Base-by-base conservation (phyloP, 2,797 vertebrate genomes). In the Sparus aurata region DNA sequence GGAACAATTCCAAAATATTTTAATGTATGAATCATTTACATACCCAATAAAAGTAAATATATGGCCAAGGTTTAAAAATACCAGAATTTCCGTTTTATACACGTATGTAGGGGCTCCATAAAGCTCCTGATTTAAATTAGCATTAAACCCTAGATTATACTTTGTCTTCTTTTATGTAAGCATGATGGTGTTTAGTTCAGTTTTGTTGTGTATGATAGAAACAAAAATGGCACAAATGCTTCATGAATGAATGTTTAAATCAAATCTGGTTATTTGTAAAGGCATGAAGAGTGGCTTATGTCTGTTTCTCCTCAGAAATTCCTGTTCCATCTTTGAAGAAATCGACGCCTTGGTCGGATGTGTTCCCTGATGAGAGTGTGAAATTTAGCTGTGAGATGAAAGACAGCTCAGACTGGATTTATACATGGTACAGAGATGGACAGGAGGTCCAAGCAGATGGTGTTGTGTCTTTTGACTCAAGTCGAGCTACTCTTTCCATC, bases 331-430 rank as follows among this genome's bases (percentile, higher is more conserved):
- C 12, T 18, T 11, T 92, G 69, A 67, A 22, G 1, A 10, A 0
- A 0, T 1, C 3, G 8, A 91, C 82, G 3, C 2, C 1, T 1
- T 92, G 93, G 93, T 7, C 50, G 4, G 87, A 94, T 27, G 86
- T 94, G 27, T 95, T 95, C 60, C 84, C 75, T 22, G 23, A 4
- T 27, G 94, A 95, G 84, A 77, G 30, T 3, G 84, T 88, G 2
- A 1, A 25, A 27, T 15, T 95, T 55, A 80, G 0, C 18, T 95
- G 95, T 80, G 53, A 2, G 8, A 80, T 91, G 73, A 0, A 0
- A 3, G 4, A 0, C 16, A 5, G 17, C 68, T 50, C 81, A 12
- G 4, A n/a, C 5, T 95, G 93, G 95, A 80, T 0, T 1, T 94
- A 86, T 27, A 83, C 3, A 0, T 95, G 91, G 92, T 70, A 46